Percentiles rank a stretch among this genome's conserved stretches.
Evolutionary conservation across 2,888 invertebrate species (phyloP).

Genomic region (Liopterus haemorrhoidalis): DNA sequence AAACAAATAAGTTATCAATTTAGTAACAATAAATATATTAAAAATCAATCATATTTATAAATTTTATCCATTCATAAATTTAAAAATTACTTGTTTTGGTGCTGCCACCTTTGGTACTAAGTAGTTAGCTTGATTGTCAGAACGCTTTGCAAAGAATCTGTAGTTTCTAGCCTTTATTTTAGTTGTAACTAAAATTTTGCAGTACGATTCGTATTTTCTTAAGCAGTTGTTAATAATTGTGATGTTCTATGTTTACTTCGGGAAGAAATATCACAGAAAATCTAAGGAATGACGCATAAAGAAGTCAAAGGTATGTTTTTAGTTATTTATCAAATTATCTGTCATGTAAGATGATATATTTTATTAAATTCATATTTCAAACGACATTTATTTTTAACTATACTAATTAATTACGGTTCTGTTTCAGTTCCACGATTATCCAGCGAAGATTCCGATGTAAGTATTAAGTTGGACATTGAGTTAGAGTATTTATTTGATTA

Average conservation of each 20-base stretch:
- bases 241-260: conserved; percentile 28
- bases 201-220: too few species aligned
- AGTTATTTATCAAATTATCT: conserved; percentile 27
- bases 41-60: too few species aligned
- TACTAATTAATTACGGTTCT: conserved; percentile 25
- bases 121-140: too few species aligned
- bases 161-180: too few species aligned
- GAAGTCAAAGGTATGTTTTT: conserved; percentile 39
- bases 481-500: conserved; percentile 28
- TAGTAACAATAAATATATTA: too few species aligned
- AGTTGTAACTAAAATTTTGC: too few species aligned
- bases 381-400: conserved; percentile 22
- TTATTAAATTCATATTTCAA: conserved; percentile 20
- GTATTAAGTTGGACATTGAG: conserved; percentile 30
- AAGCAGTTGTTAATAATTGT: conserved; percentile 28
- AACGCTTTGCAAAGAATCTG: too few species aligned
- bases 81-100: too few species aligned
- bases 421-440: conserved; percentile 36
- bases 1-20: too few species aligned
- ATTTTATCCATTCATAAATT: too few species aligned
- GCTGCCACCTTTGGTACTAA: too few species aligned
- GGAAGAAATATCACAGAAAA: conserved; percentile 25
- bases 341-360: conserved; percentile 22
- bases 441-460: conserved; percentile 40
- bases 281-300: conserved; percentile 40